Base-by-base conservation (phyloP, 2,113 vertebrate genomes). In the Setophaga kirtlandii region DNA sequence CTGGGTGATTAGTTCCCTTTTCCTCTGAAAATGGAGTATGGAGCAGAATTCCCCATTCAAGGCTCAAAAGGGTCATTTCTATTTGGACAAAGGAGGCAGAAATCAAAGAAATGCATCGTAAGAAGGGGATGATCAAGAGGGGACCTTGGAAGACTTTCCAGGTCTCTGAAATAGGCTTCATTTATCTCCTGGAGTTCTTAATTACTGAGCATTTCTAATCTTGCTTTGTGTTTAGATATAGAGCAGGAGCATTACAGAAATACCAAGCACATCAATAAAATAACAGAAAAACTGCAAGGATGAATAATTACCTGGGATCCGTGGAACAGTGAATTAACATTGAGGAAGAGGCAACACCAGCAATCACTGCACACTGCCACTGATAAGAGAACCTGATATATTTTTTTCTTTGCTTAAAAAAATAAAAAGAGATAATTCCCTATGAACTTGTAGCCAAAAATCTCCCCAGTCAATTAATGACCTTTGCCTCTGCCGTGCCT, bases 381-480 rank as follows among this genome's bases (percentile, higher is more conserved):
- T 77, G 83, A 91, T 73, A 94, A 90, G 22, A 73, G 47, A 96
- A 59, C 22, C 30, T n/a, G 67, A 95, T 70, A 77, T 2, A 17
- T 23, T 13, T 90, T 46, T 62, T 52, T 30, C 7, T 68, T 47
- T 28, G 24, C 70, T 89, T 44, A 50, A 74, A 90, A 82, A 25
- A 78, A 74, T 53, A 15, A 39, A 74, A 90, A 93, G 50, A 41
- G 89, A 91, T 63, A 79, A 89, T 85, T 91, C 67, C 59, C 39
- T 56, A 44, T 56, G 35, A 80, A 87, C 67, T 75, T 35, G 50
- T 62, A 91, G 85, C 79, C 64, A 56, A 78, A 89, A 94, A 75
- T 33, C 65, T 89, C 79, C 39, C 68, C 75, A 95, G 91, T 74
- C 97, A 95, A 46, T 95, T 94, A 94, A 94, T 73, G 94, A 81